Base-by-base conservation (phyloP, 2,888 invertebrate genomes). In the Zeuzera pyrina region DNA sequence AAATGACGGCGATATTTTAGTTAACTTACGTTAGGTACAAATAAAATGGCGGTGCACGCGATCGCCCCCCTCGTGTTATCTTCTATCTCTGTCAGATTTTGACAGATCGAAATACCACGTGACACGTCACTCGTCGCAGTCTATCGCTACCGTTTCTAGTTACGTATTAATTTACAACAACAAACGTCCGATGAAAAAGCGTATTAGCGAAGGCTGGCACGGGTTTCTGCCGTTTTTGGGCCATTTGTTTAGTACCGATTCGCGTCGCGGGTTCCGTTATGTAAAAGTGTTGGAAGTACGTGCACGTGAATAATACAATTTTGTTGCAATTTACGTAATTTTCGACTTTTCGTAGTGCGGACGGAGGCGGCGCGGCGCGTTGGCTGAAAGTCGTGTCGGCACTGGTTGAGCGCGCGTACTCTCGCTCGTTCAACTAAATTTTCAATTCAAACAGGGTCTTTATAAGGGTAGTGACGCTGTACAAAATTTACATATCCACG, bases 381-480 rank as follows among this genome's bases (percentile, higher is more conserved):
- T 72, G 69, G 56, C 77, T 81, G 81, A 78, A 78, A 79, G 83
- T 74, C 83, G 77, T 77, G 49, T 73, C 67, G 57, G 57, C 63
- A 83, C 83, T 83, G 79, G 68, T 73, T 65, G 73, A 65, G 67
- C 48, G 59, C 51, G 55, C 61, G 64, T 65, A 63, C 66, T 70
- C 74, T 70, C 72, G 67, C 66, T 66, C 71, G 73, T 71, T 73
- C 71, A 68, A 74, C 77, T 68, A 77, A 79, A 83, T 81, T 83
- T 81, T 81, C 78, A 79, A 83, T 81, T 83, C 83, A 81, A 78
- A 73, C 77, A 72, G 73, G 78, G 79, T 71, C 78, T 81, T 77
- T 81, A 76, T 81, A 79, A 81, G 83, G 79, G 83, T 79, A 83
- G 81, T 83, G 79, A 79, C 79, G 81, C 68, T 68, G 72, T 72